phyloP scores from a whole-genome alignment of 2,113 vertebrate species.

The Urocitellus parryii region DNA sequence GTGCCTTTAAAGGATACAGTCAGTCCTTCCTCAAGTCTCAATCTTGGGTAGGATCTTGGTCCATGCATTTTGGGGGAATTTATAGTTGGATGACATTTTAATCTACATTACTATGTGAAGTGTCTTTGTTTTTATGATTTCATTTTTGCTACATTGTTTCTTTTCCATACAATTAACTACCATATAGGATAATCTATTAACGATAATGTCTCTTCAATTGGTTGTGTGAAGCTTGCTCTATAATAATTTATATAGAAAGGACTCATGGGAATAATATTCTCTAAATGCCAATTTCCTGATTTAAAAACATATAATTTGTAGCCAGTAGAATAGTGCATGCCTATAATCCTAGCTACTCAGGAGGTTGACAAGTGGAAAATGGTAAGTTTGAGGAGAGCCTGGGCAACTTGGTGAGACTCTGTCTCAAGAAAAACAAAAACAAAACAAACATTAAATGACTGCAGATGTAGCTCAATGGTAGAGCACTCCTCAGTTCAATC shows the following conservation, averaged over 20 bases:
- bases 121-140: conserved; percentile 19
- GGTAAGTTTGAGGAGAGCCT: no score
- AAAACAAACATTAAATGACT: no score
- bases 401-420: no score
- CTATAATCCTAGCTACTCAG: no score
- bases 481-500: no score
- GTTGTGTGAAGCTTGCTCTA: background rate
- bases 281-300: background rate
- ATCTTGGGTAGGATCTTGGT: background rate
- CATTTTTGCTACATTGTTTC: background rate
- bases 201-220: background rate
- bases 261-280: background rate
- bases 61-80: background rate
- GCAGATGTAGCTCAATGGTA: no score
- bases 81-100: background rate
- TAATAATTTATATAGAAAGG: background rate
- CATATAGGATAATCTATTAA: background rate
- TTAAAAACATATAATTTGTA: background rate
- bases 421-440: no score
- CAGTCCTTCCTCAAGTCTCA: background rate
- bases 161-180: background rate
- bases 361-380: no score
- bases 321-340: no score
- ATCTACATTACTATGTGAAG: background rate
- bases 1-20: background rate